phyloP scores from a whole-genome alignment of 2,797 vertebrate species.

The Lemur catta region DNA sequence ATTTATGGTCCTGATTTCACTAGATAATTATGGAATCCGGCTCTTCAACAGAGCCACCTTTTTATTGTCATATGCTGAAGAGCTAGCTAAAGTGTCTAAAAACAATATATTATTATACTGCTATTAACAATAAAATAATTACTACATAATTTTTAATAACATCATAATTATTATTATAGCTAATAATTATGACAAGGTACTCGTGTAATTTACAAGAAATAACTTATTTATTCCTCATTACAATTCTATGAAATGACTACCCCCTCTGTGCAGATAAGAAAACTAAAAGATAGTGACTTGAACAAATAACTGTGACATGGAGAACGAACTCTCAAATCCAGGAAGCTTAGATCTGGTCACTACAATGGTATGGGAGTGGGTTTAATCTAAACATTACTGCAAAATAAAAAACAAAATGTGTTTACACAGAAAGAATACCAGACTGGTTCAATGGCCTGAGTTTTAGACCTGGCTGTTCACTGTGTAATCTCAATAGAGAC shows the following conservation, averaged over 20 bases:
- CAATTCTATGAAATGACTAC: not conserved
- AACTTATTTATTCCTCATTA: not conserved
- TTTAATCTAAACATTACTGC: not conserved
- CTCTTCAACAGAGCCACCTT: constrained; percentile 33
- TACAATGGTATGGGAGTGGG: not conserved
- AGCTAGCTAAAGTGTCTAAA: constrained; percentile 22
- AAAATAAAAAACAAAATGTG: not conserved
- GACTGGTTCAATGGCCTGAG: not conserved
- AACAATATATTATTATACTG: constrained; percentile 7
- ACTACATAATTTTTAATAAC: constrained; percentile 5
- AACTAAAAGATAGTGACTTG: not conserved
- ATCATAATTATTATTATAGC: not conserved
- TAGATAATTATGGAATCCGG: constrained; percentile 59
- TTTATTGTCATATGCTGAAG: constrained; percentile 21
- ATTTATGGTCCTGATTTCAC: constrained; percentile 65
- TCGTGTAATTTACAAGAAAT: constrained; percentile 2
- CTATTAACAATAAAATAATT: constrained; percentile 28
- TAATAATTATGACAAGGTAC: not conserved
- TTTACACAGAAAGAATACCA: not conserved
- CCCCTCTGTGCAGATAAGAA: not conserved
- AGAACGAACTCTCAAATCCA: not conserved
- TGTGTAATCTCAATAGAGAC: not conserved
- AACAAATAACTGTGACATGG: not conserved
- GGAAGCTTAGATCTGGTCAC: not conserved
- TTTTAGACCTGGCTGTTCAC: not conserved